Base-by-base conservation (phyloP, 2,113 vertebrate genomes). In the Puma concolor region DNA sequence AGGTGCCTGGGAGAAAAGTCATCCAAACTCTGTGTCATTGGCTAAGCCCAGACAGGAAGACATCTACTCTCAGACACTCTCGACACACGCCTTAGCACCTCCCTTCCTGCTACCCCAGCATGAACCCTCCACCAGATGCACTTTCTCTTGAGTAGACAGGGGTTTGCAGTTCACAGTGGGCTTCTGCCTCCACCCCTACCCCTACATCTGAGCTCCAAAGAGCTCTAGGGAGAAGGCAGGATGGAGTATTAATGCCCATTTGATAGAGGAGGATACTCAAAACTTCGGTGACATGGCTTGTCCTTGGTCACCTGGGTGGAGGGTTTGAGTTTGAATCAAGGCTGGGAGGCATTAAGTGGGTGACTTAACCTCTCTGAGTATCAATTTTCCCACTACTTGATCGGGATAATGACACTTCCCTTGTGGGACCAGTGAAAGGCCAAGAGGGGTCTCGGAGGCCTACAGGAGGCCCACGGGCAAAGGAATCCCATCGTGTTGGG, bases 51-150 rank as follows among this genome's bases (percentile, higher is more conserved):
- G 54, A 54, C 25, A 25, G 69, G 38, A 83, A 15, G 57, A 85
- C 48, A 27, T 48, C 63, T 48, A 48, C 1, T 48, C 4, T 82
- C 25, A 31, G 52, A 54, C 31, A n/a, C 44, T 23, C 27, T 41
- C 19, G 23, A 29, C 16, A 63, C 2, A 21, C 7, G 4, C 17
- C 36, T 48, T 4, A 3, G 12, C 36, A 13, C 27, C n/a, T 48
- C 63, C 36, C 27, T 69, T 67, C 48, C 86, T 64, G 41, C 29
- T 29, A 29, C 72, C 44, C 63, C 2, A 23, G 88, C 41, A 54
- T 21, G 9, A 57, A 60, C 15, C 31, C 36, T 52, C 27, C 1
- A 15, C 14, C 0, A 2, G 19, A 25, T 27, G 23, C 5, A 4
- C 7, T 52, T 81, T 31, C 29, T 44, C 41, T 79, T 5, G 7